phyloP scores from a whole-genome alignment of 1,140 invertebrate species.

The Drosophila mayri region DNA sequence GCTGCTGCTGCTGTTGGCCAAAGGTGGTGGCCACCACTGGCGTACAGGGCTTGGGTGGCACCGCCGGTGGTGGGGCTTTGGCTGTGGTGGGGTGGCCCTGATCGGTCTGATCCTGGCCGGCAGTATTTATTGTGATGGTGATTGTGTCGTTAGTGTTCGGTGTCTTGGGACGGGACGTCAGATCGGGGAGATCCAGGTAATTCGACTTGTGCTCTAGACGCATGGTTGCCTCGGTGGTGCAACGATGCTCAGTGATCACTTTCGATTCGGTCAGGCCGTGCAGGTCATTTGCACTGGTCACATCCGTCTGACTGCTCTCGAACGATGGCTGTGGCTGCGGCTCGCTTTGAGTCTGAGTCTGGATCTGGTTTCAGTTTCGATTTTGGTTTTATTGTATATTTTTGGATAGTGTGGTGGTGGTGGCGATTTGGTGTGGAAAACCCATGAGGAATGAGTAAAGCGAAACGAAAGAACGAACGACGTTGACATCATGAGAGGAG shows the following conservation, averaged over 20 bases:
- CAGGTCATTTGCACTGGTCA: constrained; percentile 72
- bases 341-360: constrained; percentile 17
- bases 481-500: constrained; percentile 80
- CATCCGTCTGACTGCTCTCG: constrained; percentile 67
- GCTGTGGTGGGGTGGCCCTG: constrained; percentile 33
- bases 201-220: constrained; percentile 84
- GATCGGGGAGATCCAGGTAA: constrained; percentile 77
- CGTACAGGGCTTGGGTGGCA: constrained; percentile 73
- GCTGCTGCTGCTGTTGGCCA: constrained; percentile 34
- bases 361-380: constrained; percentile 9
- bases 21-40: constrained; percentile 56
- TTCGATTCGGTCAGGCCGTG: constrained; percentile 84
- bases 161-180: constrained; percentile 67
- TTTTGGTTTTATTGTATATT: constrained; percentile 17
- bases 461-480: constrained; percentile 70
- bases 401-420: constrained; percentile 18
- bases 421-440: constrained; percentile 30
- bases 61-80: constrained; percentile 75
- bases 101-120: constrained; percentile 66
- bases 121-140: constrained; percentile 57
- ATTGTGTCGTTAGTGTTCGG: constrained; percentile 48
- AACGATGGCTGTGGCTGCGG: constrained; percentile 57
- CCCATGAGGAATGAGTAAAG: constrained; percentile 69
- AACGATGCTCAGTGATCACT: constrained; percentile 84
- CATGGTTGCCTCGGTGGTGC: constrained; percentile 85